A percentile compares a stretch with the other conserved stretches of the same genome.
Conservation (phyloP, 2,888 invertebrate species). For the Leucophora obtusa region DNA sequence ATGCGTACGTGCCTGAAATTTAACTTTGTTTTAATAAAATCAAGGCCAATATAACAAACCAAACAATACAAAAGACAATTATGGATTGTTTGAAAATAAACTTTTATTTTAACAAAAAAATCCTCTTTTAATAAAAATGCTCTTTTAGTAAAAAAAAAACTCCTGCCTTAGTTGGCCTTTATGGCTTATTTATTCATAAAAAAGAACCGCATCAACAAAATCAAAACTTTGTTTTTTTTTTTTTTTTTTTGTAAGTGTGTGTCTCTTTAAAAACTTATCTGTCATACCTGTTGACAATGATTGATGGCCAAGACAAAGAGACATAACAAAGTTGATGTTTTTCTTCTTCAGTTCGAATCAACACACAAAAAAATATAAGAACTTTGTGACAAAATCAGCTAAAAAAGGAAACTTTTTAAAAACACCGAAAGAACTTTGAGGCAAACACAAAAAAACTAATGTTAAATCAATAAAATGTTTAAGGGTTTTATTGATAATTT, state of each 20-base stretch:
- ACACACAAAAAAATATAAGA: background rate
- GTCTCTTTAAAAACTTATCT: constrained; percentile 64
- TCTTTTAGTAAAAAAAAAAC: background rate
- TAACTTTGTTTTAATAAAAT: constrained; percentile 52
- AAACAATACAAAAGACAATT: constrained; percentile 35
- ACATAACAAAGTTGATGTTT: constrained; percentile 57
- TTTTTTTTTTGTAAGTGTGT: constrained; percentile 18
- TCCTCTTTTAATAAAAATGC: constrained; percentile 11
- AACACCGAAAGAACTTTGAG: background rate
- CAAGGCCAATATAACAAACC: constrained; percentile 54
- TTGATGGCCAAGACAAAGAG: constrained; percentile 61
- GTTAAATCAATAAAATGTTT: background rate
- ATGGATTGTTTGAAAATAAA: constrained; percentile 42
- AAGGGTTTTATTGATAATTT: background rate
- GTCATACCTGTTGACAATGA: constrained; percentile 65
- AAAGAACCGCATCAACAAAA: constrained; percentile 45
- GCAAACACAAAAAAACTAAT: background rate
- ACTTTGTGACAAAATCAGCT: constrained; percentile 1
- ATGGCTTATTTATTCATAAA: constrained; percentile 57
- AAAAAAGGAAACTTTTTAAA: constrained; percentile 3
- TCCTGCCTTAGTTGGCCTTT: constrained; percentile 31
- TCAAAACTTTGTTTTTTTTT: constrained; percentile 31
- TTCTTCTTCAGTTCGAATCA: background rate
- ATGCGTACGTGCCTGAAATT: constrained; percentile 64
- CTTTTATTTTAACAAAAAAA: constrained; percentile 15